Conservation (phyloP, 2,888 invertebrate species). For the Drosophila demipolita region DNA sequence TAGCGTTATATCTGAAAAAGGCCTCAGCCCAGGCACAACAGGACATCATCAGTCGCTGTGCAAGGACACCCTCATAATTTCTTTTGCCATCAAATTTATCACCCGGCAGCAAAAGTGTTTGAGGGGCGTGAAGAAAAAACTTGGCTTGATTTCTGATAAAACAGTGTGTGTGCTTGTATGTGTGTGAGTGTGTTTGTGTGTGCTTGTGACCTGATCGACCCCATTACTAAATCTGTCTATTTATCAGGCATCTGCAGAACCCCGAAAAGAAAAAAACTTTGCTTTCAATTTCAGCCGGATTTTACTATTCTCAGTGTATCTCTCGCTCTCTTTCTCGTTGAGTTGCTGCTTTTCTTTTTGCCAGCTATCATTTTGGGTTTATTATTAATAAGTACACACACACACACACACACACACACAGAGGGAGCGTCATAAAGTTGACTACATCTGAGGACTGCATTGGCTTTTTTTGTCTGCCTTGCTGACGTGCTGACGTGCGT, state of each 20-base stretch:
- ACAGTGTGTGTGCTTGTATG: slow-evolving; percentile 55
- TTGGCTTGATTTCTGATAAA: slow-evolving; percentile 81
- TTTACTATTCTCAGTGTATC: slow-evolving; percentile 55
- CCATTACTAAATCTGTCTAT: slow-evolving; percentile 47
- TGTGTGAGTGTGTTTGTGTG: slow-evolving; percentile 45
- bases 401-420: slow-evolving; percentile 5
- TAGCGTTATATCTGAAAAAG: slow-evolving; percentile 69
- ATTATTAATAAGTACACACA: slow-evolving; percentile 73
- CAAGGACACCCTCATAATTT: slow-evolving; percentile 77
- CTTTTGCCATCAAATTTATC: slow-evolving; percentile 78
- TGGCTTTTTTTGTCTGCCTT: slow-evolving; percentile 43
- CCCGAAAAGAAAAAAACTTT: slow-evolving; percentile 60
- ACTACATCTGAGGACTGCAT: slow-evolving; percentile 57
- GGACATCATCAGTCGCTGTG: slow-evolving; percentile 75
- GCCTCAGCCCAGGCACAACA: slow-evolving; percentile 59
- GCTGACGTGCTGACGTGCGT: slow-evolving; percentile 75
- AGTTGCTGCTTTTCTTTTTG: slow-evolving; percentile 10
- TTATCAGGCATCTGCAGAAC: slow-evolving; percentile 61
- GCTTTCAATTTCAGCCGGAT: slow-evolving; percentile 74
- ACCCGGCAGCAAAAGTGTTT: slow-evolving; percentile 54
- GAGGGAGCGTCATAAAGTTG: slow-evolving; percentile 54
- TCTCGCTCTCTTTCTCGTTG: slow-evolving; percentile 19
- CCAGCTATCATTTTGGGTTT: slow-evolving; percentile 47
- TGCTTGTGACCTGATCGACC: slow-evolving; percentile 44
- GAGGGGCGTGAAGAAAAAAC: slow-evolving; percentile 70